A percentile compares a stretch with the other conserved stretches of the same genome.
Evolutionary conservation across 2,797 vertebrate species (phyloP).

Genomic region (Neoniphon sammara): DNA sequence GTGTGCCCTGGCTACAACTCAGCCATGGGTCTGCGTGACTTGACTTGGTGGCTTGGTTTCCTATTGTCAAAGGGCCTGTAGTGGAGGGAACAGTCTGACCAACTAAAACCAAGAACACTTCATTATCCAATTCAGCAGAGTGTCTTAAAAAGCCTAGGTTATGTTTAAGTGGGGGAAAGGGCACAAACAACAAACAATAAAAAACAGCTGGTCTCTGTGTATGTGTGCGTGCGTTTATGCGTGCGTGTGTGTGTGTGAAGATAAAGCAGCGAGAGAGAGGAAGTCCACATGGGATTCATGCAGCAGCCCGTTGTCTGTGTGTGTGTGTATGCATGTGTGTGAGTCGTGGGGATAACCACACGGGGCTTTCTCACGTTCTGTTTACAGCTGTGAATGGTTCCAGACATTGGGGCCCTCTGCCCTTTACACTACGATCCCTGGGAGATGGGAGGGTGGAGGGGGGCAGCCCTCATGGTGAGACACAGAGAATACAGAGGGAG

Average conservation of each 20-base stretch:
- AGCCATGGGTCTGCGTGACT: constrained; percentile 2
- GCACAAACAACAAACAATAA: constrained; percentile 54
- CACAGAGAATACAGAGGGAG: constrained; percentile 25
- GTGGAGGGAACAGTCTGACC: constrained; percentile 1
- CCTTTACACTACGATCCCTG: constrained; percentile 73
- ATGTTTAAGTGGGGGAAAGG: constrained; percentile 60
- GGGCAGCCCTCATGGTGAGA: constrained; percentile 40
- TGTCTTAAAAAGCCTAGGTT: constrained; percentile 19
- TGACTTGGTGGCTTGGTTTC: constrained; percentile 13
- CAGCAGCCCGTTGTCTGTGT: constrained; percentile 58
- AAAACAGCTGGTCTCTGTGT: constrained; percentile 56
- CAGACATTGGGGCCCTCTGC: constrained; percentile 75
- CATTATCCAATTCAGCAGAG: constrained; percentile 30
- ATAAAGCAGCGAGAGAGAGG: constrained; percentile 61
- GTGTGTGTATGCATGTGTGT: constrained; percentile 43
- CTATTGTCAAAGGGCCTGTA: not conserved
- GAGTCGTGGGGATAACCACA: constrained; percentile 79
- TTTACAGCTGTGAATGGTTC: constrained; percentile 84
- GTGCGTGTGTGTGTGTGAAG: constrained; percentile 32
- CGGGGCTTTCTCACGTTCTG: constrained; percentile 84
- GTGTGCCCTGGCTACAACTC: not conserved
- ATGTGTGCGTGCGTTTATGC: constrained; percentile 29
- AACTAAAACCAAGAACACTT: constrained; percentile 22
- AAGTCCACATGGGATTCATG: constrained; percentile 68
- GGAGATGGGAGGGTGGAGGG: constrained; percentile 52